These are phyloP conservation scores for Leptinotarsa texana DNA, from an alignment of 1,140 invertebrate species.

Conservation along the genomic window DNA sequence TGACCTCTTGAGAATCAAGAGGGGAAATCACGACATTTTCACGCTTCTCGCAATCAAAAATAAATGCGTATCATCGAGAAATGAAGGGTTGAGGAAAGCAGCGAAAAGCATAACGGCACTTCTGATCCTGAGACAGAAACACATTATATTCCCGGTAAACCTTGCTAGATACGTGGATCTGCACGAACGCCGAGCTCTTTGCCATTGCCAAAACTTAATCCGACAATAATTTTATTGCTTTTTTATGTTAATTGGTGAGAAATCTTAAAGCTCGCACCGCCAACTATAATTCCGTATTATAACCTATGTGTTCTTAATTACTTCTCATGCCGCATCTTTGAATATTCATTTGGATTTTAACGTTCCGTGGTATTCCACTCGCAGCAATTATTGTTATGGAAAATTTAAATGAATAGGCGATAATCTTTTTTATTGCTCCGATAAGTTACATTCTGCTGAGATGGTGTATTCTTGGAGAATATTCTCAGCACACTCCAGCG, in stretches of 20 bases:
- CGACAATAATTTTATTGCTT: slow-evolving; percentile 54
- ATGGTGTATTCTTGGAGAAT: not conserved
- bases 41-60: slow-evolving; percentile 2
- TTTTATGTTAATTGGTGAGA: slow-evolving; percentile 51
- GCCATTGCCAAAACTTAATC: slow-evolving; percentile 33
- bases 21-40: not conserved
- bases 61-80: not conserved
- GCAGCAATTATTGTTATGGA: slow-evolving; percentile 27
- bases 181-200: slow-evolving; percentile 10
- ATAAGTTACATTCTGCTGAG: slow-evolving; percentile 21
- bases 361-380: slow-evolving; percentile 14
- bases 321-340: slow-evolving; percentile 24
- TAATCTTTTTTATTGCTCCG: slow-evolving; percentile 24
- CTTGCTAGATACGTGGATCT: slow-evolving; percentile 15
- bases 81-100: not conserved
- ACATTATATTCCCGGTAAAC: slow-evolving; percentile 13
- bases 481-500: too few relatives aligned
- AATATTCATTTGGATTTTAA: slow-evolving; percentile 31
- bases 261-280: slow-evolving; percentile 47
- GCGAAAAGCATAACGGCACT: not conserved
- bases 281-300: slow-evolving; percentile 48
- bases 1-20: not conserved
- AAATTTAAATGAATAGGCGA: slow-evolving; percentile 27
- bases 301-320: slow-evolving; percentile 52
- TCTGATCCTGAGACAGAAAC: not conserved